Evolutionary conservation across 2,797 vertebrate genomes (phyloP), one percentile per base, ranked within the genome.

Genomic region (Esox masquinongy): DNA sequence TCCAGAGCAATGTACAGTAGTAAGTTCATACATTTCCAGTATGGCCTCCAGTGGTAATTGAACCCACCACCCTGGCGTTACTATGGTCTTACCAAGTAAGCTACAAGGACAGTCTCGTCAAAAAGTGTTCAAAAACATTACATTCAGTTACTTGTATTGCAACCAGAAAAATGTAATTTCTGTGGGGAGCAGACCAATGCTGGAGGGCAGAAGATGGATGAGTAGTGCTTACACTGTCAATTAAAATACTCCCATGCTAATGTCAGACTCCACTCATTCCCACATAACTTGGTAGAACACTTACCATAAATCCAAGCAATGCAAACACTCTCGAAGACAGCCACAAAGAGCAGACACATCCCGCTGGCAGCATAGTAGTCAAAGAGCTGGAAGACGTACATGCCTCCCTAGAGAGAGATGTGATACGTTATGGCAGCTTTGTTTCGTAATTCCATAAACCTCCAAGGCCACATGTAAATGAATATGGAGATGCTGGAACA

Each of bases 281-380:
- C 43, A 16, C 75, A 75, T 7, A 71, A 67, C 24, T 24, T 31
- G 29, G 6, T n/a, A 11, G 16, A 75, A 61, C 82, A 93, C 96
- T 96, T 85, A 99, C 97, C 97, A 61, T 99, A 99, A 83, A 98
- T 88, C 97, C 97, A 99, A 59, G 92, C 96, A 29, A 98, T 92
- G 89, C 96, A 97, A 82, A 97, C 79, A 0, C 95, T 96, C 90
- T 99, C 97, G 79, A 99, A 98, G 90, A 98, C 87, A 80, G 96
- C 96, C 83, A 99, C 97, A 2, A 98, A 98, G 72, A 99, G 96
- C 56, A 99, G 92, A 74, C 96, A 98, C 95, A 97, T 97, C 84
- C 97, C 97, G 68, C 97, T 99, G 90, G 97, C 97, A 67, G 97
- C 97, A 0, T 99, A 99, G 88, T 97, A 97, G 90, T 99, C 97